Evolutionary conservation across 2,888 invertebrate genomes (phyloP), one percentile per base, ranked within the genome.

Genomic region (Frankliniella fusca): DNA sequence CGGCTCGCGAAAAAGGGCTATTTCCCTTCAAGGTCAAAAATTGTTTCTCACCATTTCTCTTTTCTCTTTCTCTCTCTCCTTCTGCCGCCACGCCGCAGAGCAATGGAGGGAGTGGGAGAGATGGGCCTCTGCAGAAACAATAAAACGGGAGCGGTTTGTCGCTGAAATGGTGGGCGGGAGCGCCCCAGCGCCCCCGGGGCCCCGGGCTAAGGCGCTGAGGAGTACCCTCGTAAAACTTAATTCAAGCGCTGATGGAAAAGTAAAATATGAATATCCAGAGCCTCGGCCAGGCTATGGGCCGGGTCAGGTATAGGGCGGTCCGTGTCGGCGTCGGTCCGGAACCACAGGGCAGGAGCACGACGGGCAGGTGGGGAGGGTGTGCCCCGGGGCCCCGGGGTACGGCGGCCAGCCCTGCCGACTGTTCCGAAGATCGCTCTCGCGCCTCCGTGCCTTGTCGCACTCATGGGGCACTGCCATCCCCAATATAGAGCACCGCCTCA

Each of bases 351-450:
- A 11, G 70, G 23, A 70, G 23, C 9, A 1, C 49, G 81, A 49
- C 48, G 50, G 48, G 79, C 49, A 83, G 83, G 83, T 84, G 80
- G 83, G 83, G 82, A 82, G 83, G 83, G 82, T 84, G 15, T 11
- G 15, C 48, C 48, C 80, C 80, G 12, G 20, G 23, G 28, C 80
- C n/a, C 28, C n/a, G n/a, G n/a, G n/a, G n/a, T n/a, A n/a, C n/a
- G n/a, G n/a, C n/a, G n/a, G 20, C 20, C 23, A 2, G 80, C 80
- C 80, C 28, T 81, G 81, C 81, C 61, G n/a, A n/a, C n/a, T n/a
- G n/a, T n/a, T n/a, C n/a, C n/a, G n/a, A n/a, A n/a, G n/a, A n/a
- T n/a, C n/a, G n/a, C n/a, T n/a, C n/a, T n/a, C n/a, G n/a, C n/a
- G n/a, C n/a, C n/a, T n/a, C n/a, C n/a, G n/a, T n/a, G n/a, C n/a